Conservation (phyloP, 2,113 vertebrate species). For the Protobothrops flavoviridis region DNA sequence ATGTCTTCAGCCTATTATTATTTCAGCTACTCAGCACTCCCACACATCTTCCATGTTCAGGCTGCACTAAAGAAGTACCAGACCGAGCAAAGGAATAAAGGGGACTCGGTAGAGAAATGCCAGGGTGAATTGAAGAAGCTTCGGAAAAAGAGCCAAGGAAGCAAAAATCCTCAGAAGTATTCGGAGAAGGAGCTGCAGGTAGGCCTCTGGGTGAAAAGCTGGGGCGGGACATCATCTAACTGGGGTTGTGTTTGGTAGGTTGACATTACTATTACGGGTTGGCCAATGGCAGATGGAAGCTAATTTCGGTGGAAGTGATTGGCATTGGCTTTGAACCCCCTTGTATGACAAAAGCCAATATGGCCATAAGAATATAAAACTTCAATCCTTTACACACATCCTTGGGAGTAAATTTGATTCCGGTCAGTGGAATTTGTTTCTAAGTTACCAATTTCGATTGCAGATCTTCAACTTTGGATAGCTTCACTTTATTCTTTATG, state of each 20-base stretch:
- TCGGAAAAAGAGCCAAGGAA: constrained; percentile 96
- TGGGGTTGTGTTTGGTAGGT: not conserved
- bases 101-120: constrained; percentile 94
- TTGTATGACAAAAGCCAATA: not conserved
- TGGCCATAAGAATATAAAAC: not conserved
- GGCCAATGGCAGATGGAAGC: fast-evolving
- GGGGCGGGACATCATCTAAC: not conserved
- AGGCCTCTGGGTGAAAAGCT: not conserved
- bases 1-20: not conserved
- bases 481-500: not conserved
- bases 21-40: constrained; percentile 10
- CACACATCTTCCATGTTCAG: constrained; percentile 60
- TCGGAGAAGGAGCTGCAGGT: constrained; percentile 98
- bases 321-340: fast-evolving
- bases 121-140: constrained; percentile 96
- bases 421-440: not conserved
- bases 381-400: not conserved
- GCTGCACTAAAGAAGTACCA: constrained; percentile 98
- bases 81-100: constrained; percentile 90
- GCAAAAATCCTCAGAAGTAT: constrained; percentile 98
- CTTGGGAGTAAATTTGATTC: not conserved
- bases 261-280: not conserved
- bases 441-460: not conserved
- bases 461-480: not conserved
- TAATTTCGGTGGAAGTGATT: fast-evolving